Percentiles rank a stretch among this genome's conserved stretches.
Evolutionary conservation across 1,140 invertebrate species (phyloP).

Genomic region (Dendroctonus valens): DNA sequence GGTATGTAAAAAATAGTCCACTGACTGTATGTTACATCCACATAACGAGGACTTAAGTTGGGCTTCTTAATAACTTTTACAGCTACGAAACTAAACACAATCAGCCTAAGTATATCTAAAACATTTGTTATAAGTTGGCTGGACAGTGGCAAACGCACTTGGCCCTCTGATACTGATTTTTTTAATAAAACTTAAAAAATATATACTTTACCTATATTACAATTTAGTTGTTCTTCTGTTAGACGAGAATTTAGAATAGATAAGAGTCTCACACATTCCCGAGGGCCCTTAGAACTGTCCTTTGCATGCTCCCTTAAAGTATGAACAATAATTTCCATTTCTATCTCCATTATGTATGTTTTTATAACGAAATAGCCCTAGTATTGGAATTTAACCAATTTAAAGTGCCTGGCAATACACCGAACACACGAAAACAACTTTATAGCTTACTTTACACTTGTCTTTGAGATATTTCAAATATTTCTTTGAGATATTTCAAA

Average conservation of each 20-base stretch:
- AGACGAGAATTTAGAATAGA: conserved; percentile 36
- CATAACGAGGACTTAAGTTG: not conserved
- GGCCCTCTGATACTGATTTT: not conserved
- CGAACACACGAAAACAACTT: no score
- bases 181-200: not conserved
- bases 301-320: conserved; percentile 20
- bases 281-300: conserved; percentile 16
- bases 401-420: no score
- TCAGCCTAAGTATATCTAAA: no score
- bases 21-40: not conserved
- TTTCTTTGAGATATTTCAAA: no score
- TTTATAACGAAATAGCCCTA: no score
- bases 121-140: not conserved
- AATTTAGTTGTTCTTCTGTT: conserved; percentile 36
- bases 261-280: conserved; percentile 32
- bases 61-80: not conserved
- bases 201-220: conserved; percentile 37
- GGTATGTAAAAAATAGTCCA: not conserved
- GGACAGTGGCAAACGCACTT: not conserved
- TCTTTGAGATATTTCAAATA: no score
- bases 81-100: not conserved
- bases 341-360: conserved; percentile 32
- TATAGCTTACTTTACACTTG: no score
- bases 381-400: no score
- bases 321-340: conserved; percentile 32